Evolutionary conservation across 2,888 invertebrate genomes (phyloP).

Genomic region (Physocephala rufipes): DNA sequence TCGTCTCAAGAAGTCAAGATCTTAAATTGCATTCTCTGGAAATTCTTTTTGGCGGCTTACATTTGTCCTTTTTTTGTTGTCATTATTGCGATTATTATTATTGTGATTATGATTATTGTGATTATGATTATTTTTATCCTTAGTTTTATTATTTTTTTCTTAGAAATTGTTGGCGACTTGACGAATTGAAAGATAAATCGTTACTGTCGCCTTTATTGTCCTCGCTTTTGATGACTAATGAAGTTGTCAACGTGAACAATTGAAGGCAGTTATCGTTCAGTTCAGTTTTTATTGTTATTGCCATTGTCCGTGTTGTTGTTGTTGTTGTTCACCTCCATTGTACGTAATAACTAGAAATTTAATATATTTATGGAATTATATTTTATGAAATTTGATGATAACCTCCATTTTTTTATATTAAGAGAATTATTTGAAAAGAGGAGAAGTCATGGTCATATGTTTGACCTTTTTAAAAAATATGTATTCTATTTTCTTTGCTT

Average conservation of each 20-base stretch:
- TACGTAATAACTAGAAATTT: neutral
- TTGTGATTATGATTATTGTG: too few species aligned
- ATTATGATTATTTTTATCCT: neutral
- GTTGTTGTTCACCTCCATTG: neutral
- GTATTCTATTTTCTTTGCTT: too few species aligned
- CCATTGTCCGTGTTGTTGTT: neutral
- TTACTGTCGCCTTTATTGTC: too few species aligned
- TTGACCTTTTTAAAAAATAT: neutral
- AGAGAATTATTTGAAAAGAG: neutral
- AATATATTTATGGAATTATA: neutral
- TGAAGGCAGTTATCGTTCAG: neutral
- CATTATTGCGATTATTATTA: too few species aligned
- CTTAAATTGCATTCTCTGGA: too few species aligned
- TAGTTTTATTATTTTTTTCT: neutral
- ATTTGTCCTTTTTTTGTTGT: too few species aligned
- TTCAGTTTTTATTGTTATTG: neutral
- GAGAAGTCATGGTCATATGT: conserved; percentile 1
- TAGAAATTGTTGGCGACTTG: neutral
- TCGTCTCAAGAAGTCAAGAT: too few species aligned
- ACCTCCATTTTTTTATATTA: neutral
- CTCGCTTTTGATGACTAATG: neutral
- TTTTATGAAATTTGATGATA: neutral
- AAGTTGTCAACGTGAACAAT: neutral
- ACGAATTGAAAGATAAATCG: neutral
- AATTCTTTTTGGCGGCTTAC: too few species aligned